Percentiles rank a stretch among this genome's conserved stretches.
These are phyloP conservation scores for Drosophila subobscura DNA, from an alignment of 1,140 invertebrate species.

Conservation along the genomic window DNA sequence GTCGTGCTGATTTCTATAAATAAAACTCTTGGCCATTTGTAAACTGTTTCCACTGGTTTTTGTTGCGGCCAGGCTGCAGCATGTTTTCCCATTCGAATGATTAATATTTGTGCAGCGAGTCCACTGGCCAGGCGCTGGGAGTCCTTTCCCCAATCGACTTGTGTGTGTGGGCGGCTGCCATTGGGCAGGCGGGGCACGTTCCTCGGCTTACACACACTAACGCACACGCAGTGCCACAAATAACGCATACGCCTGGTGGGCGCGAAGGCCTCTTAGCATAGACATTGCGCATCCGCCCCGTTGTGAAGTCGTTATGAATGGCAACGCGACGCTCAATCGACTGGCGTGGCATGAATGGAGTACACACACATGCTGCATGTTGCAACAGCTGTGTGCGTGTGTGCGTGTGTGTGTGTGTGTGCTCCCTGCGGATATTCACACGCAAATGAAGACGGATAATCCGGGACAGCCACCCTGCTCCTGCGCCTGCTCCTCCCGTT, in stretches of 20 bases:
- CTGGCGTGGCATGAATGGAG: constrained; percentile 7
- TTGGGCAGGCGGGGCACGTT: constrained; percentile 62
- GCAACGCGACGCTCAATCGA: background rate
- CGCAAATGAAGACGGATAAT: background rate
- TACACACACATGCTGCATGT: background rate
- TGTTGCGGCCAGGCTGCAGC: constrained; percentile 28
- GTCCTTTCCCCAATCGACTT: no score
- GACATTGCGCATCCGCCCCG: constrained; percentile 66
- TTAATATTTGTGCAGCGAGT: constrained; percentile 43
- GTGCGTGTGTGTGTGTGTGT: no score
- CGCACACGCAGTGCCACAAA: constrained; percentile 7
- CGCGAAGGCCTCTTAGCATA: constrained; percentile 62
- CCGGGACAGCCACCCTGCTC: background rate
- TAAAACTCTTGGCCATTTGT: constrained; percentile 24
- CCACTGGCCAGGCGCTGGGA: no score
- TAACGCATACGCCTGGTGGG: constrained; percentile 12
- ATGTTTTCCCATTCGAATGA: constrained; percentile 38
- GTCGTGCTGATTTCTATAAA: constrained; percentile 6
- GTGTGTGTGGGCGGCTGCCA: constrained; percentile 3
- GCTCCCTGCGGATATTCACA: no score
- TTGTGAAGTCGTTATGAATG: constrained; percentile 63
- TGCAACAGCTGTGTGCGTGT: no score
- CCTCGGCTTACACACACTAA: constrained; percentile 8
- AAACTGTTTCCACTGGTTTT: constrained; percentile 45
- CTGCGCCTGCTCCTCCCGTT: background rate